Conservation (phyloP, 2,888 invertebrate genomes). For the Theodoxus fluviatilis region DNA sequence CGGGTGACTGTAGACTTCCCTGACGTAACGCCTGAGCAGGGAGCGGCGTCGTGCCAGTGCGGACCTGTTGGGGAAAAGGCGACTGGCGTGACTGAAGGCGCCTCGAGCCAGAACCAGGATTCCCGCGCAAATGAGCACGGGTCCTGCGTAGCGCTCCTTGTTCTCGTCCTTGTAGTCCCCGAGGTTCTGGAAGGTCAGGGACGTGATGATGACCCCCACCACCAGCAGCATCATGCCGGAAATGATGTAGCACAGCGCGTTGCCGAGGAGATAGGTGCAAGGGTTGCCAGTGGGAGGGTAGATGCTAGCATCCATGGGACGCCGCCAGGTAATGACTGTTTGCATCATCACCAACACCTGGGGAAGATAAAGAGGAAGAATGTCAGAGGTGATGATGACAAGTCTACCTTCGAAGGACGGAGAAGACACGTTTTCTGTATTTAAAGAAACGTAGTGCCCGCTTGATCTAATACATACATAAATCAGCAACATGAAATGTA, state of each 20-base stretch:
- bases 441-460: no score
- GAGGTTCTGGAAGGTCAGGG: slow-evolving; percentile 49
- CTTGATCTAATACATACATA: no score
- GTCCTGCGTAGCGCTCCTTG: slow-evolving; percentile 49
- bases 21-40: slow-evolving; percentile 40
- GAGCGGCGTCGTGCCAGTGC: slow-evolving; percentile 35
- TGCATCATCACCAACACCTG: slow-evolving; percentile 39
- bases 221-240: slow-evolving; percentile 49
- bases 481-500: no score
- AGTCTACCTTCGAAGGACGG: not conserved
- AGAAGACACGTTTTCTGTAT: not conserved
- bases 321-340: slow-evolving; percentile 45
- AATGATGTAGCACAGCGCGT: slow-evolving; percentile 51
- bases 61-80: slow-evolving; percentile 35
- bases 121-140: slow-evolving; percentile 50
- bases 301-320: slow-evolving; percentile 36
- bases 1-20: slow-evolving; percentile 42
- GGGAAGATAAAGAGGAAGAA: not conserved
- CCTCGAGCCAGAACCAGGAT: slow-evolving; percentile 50
- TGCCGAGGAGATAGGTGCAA: slow-evolving; percentile 46
- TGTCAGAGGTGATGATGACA: not conserved
- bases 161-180: slow-evolving; percentile 44
- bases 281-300: slow-evolving; percentile 43
- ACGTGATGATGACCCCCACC: slow-evolving; percentile 54
- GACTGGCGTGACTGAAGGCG: slow-evolving; percentile 40